phyloP scores from a whole-genome alignment of 2,888 invertebrate species.

The Ctena decussata region DNA sequence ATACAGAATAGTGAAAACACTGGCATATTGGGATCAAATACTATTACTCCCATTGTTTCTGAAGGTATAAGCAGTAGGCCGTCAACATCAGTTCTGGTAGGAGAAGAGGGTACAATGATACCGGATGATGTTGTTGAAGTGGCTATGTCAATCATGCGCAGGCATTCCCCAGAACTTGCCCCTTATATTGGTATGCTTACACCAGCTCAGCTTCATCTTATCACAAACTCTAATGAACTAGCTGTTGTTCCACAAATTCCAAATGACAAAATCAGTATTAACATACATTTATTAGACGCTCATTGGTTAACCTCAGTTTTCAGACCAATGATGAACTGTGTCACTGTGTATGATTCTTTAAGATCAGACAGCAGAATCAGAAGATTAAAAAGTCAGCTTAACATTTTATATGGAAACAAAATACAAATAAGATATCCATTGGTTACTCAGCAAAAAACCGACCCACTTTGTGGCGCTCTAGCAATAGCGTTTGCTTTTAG shows the following conservation, averaged over 20 bases:
- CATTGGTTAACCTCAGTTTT: slow-evolving; percentile 25
- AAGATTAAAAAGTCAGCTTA: background rate
- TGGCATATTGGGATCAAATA: too few relatives aligned
- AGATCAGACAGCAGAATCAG: background rate
- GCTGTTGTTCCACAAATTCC: background rate
- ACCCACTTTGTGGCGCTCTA: slow-evolving; percentile 12
- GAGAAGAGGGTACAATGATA: background rate
- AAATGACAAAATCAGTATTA: background rate
- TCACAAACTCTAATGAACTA: background rate
- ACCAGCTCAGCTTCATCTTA: slow-evolving; percentile 11
- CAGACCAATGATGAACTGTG: background rate
- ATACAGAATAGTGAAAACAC: too few relatives aligned
- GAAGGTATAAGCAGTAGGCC: too few relatives aligned
- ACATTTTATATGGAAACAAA: slow-evolving; percentile 14
- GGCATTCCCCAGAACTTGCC: background rate
- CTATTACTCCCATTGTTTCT: too few relatives aligned
- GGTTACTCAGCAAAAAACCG: slow-evolving; percentile 7
- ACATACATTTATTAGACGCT: slow-evolving; percentile 13
- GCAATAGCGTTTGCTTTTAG: slow-evolving; percentile 19
- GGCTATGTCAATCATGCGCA: background rate
- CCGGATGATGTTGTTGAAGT: slow-evolving; percentile 8
- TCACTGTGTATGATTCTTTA: slow-evolving; percentile 24
- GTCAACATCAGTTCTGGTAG: slow-evolving; percentile 7
- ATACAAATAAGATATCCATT: background rate
- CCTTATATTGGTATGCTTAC: slow-evolving; percentile 11